These are phyloP conservation scores for Pimephales promelas DNA, from an alignment of 2,113 vertebrate genomes.

Conservation along the genomic window DNA sequence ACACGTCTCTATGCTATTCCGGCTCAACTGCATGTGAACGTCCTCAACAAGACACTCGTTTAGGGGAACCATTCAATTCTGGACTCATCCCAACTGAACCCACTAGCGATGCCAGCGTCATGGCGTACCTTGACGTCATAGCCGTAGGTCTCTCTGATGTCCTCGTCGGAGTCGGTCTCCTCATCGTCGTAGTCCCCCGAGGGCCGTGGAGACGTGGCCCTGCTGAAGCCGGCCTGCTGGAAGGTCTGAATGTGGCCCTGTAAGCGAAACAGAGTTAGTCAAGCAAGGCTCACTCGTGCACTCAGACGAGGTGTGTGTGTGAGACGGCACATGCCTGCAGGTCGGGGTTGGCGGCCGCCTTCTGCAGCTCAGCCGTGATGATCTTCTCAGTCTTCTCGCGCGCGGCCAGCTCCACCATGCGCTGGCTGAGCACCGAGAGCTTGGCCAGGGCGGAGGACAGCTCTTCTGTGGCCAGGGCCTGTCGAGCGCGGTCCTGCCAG, in stretches of 20 bases:
- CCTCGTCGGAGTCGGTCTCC: conserved; percentile 97
- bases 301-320: background rate
- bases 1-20: too few relatives aligned
- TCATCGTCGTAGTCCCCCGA: conserved; percentile 95
- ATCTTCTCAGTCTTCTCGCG: conserved; percentile 98
- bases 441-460: conserved; percentile 96
- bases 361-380: conserved; percentile 96
- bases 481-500: conserved; percentile 96
- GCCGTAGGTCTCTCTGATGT: conserved; percentile 93
- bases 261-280: background rate
- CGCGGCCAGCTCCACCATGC: conserved; percentile 98
- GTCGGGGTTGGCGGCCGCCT: conserved; percentile 97
- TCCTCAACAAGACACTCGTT: too few relatives aligned
- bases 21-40: too few relatives aligned
- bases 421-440: conserved; percentile 94
- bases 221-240: conserved; percentile 94
- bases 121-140: conserved; percentile 93
- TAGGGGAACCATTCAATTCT: too few relatives aligned
- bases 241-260: conserved; percentile 97
- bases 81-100: too few relatives aligned
- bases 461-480: conserved; percentile 92
- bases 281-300: background rate
- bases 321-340: conserved; percentile 80
- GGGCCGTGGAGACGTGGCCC: conserved; percentile 88
- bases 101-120: background rate